These are phyloP conservation scores for Alentia gelatinosa DNA, from an alignment of 2,888 invertebrate species.

Conservation along the genomic window DNA sequence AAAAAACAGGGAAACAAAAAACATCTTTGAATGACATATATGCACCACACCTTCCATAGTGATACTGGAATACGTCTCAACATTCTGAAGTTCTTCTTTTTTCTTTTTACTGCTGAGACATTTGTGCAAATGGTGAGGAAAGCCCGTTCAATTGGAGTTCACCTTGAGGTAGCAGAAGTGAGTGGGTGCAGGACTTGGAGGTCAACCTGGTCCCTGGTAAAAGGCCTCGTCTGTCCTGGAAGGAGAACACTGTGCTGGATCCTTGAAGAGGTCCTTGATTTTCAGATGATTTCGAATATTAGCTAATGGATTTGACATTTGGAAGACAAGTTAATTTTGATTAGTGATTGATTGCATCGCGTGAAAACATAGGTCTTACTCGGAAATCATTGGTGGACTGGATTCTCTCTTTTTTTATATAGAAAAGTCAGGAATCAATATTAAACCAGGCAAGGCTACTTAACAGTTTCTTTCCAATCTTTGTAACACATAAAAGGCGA, in stretches of 20 bases:
- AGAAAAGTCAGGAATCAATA: background rate
- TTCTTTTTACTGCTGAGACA: no score
- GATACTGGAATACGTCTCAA: no score
- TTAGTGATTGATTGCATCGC: constrained; percentile 9
- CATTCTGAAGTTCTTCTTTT: no score
- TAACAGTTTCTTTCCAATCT: background rate
- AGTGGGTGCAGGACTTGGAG: background rate
- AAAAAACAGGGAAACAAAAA: no score
- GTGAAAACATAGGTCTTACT: background rate
- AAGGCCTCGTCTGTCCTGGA: background rate
- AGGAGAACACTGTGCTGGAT: constrained; percentile 2
- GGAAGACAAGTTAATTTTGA: background rate
- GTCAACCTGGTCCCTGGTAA: background rate
- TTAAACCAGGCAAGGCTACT: background rate
- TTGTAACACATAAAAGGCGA: background rate
- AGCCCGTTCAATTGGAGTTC: no score
- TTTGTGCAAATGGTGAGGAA: no score
- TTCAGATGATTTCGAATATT: background rate
- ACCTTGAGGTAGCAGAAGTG: background rate
- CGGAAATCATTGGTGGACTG: background rate
- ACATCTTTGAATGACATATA: no score
- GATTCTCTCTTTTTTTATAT: background rate
- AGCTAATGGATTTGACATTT: constrained; percentile 26
- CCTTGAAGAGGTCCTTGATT: background rate
- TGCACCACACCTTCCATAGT: no score